Base-by-base conservation (phyloP, 2,113 vertebrate genomes). In the Tor tambroides region DNA sequence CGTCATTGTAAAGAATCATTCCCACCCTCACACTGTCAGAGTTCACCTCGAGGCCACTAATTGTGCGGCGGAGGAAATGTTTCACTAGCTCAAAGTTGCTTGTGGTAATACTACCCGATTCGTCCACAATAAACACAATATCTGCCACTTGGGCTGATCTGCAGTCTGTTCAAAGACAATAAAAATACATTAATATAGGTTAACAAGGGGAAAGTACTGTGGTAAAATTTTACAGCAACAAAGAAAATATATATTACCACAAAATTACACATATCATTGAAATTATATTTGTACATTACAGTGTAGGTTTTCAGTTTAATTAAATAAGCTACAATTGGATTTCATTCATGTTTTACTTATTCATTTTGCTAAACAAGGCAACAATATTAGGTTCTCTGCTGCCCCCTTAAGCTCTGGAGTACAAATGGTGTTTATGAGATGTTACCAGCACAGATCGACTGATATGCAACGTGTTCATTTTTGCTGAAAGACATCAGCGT, bases 71-170 rank as follows among this genome's bases (percentile, higher is more conserved):
- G 19, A 97, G 92, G 90, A 98, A 96, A 0, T 8, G 15, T 9
- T 95, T 92, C 0, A 96, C 89, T 75, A 94, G 92, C 6, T 93
- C 91, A 87, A 96, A 97, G 85, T 94, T 93, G 5, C 2, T 0
- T 0, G 6, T 15, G 46, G 81, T 89, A 1, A 90, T 94, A 56
- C 93, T 94, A 78, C 92, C 92, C 0, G 96, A 96, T 41, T 95
- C 94, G 32, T 97, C 96, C 59, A 96, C 89, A 17, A 97, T 94
- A 88, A 97, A 97, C 1, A 96, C 96, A 3, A 96, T 89, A 89
- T 96, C 96, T 0, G 96, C 95, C 11, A 95, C 4, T 46, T 91
- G 87, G 5, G 94, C 93, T 54, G 67, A 89, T 46, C 51, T 92
- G 86, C 96, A 97, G 23, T 92, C 96, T 97, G 92, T 54, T 82